Percentiles rank a stretch among this genome's conserved stretches.
Evolutionary conservation across 1,140 invertebrate genomes (phyloP).

Genomic region (Aphidius ervi): DNA sequence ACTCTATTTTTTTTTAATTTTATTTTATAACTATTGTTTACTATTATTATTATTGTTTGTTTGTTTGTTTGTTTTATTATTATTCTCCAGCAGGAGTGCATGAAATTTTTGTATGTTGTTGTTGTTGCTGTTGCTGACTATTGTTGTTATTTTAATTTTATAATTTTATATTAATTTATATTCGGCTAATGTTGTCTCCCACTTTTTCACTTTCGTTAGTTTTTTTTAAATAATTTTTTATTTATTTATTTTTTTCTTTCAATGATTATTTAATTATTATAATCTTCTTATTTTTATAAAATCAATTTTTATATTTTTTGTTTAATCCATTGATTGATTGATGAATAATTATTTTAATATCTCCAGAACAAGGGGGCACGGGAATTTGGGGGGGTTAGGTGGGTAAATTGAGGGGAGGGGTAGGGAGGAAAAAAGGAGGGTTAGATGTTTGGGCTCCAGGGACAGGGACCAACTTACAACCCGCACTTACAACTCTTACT

Average conservation of each 20-base stretch:
- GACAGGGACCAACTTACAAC: slow-evolving; percentile 55
- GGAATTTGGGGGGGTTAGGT: too few relatives aligned
- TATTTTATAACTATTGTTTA: too few relatives aligned
- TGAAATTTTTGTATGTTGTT: not conserved
- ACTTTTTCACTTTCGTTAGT: slow-evolving; percentile 8
- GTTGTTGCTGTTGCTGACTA: not conserved
- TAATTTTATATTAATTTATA: too few relatives aligned
- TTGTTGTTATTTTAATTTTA: too few relatives aligned
- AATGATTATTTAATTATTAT: slow-evolving; percentile 23
- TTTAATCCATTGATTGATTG: slow-evolving; percentile 26
- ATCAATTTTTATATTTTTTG: slow-evolving; percentile 27
- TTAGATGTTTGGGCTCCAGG: slow-evolving; percentile 51
- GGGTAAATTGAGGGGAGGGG: too few relatives aligned
- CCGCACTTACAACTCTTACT: slow-evolving; percentile 55
- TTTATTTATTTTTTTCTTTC: slow-evolving; percentile 21
- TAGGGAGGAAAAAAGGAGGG: too few relatives aligned
- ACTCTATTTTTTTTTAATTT: too few relatives aligned
- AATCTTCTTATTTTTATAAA: slow-evolving; percentile 26
- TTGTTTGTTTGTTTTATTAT: too few relatives aligned
- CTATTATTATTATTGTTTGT: too few relatives aligned
- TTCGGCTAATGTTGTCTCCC: not conserved
- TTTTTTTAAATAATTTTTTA: slow-evolving; percentile 7
- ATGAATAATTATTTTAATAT: slow-evolving; percentile 35
- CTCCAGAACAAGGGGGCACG: slow-evolving; percentile 51
- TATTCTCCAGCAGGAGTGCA: not conserved